A percentile compares a stretch with the other conserved stretches of the same genome.
These are phyloP conservation scores for Metopia argyrocephala DNA, from an alignment of 2,888 invertebrate species.

Conservation along the genomic window DNA sequence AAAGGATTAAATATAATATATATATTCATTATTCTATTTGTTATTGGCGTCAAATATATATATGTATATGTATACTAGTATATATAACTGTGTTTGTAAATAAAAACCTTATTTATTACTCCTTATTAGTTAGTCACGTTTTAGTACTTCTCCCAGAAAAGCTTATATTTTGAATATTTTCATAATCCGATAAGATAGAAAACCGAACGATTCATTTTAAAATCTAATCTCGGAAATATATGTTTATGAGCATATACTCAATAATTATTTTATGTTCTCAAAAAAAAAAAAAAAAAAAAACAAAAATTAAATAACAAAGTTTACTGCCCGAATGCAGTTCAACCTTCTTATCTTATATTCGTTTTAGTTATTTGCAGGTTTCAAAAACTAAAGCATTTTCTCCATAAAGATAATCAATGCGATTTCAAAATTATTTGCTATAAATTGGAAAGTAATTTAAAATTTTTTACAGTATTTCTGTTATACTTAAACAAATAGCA, in stretches of 20 bases:
- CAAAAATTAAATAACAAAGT: neutral
- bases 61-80: too few relatives aligned
- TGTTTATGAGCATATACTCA: too few relatives aligned
- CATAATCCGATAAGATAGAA: neutral
- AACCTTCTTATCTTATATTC: neutral
- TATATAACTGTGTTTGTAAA: too few relatives aligned
- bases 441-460: slow-evolving; percentile 2
- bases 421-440: neutral
- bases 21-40: too few relatives aligned
- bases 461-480: neutral
- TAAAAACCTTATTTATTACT: too few relatives aligned
- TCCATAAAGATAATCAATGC: slow-evolving; percentile 8
- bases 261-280: too few relatives aligned
- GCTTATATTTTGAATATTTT: neutral
- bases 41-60: too few relatives aligned
- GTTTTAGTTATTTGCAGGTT: neutral
- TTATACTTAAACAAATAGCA: neutral
- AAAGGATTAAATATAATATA: too few relatives aligned
- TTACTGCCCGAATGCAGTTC: neutral
- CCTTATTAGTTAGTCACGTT: neutral
- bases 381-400: neutral
- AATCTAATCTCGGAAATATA: neutral
- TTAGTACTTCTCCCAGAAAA: neutral
- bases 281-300: neutral
- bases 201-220: neutral